Percentiles rank a stretch among this genome's conserved stretches.
These are phyloP conservation scores for Catocala nupta DNA, from an alignment of 2,888 invertebrate genomes.

Conservation along the genomic window DNA sequence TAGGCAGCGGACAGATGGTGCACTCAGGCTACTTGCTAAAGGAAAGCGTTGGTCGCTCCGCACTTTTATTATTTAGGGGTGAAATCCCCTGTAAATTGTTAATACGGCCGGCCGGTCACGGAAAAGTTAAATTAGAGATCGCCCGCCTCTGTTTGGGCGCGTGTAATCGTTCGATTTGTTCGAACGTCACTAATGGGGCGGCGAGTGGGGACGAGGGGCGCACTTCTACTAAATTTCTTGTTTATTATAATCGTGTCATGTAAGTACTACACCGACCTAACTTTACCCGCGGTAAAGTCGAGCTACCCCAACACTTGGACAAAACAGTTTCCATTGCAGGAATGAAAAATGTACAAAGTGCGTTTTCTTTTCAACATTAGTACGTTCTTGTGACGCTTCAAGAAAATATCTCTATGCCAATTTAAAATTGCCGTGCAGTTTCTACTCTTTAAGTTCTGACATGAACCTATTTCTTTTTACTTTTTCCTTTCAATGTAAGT, in stretches of 20 bases:
- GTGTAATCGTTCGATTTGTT: conserved; percentile 73
- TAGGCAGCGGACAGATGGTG: conserved; percentile 60
- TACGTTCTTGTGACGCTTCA: too few species aligned
- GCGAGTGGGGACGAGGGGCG: conserved; percentile 11
- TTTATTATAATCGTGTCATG: conserved; percentile 28
- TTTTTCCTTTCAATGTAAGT: too few species aligned
- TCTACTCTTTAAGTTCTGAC: too few species aligned
- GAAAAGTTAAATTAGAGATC: conserved; percentile 79
- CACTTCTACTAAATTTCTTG: conserved; percentile 25
- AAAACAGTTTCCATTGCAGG: too few species aligned
- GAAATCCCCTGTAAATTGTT: conserved; percentile 76
- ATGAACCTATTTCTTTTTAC: too few species aligned
- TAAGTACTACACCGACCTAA: background rate
- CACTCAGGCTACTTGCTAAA: conserved; percentile 55
- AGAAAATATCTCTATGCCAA: too few species aligned
- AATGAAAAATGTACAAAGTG: too few species aligned
- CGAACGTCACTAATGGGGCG: conserved; percentile 62
- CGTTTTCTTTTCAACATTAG: too few species aligned
- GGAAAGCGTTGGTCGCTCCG: conserved; percentile 72
- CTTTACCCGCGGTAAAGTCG: too few species aligned
- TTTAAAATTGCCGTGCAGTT: too few species aligned
- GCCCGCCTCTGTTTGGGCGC: conserved; percentile 63
- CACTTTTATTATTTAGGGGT: conserved; percentile 80
- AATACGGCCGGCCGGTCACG: conserved; percentile 72
- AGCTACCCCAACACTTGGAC: too few species aligned